Percentiles rank a stretch among this genome's conserved stretches.
Evolutionary conservation across 2,797 vertebrate genomes (phyloP).

Genomic region (Molossus alvarezi): DNA sequence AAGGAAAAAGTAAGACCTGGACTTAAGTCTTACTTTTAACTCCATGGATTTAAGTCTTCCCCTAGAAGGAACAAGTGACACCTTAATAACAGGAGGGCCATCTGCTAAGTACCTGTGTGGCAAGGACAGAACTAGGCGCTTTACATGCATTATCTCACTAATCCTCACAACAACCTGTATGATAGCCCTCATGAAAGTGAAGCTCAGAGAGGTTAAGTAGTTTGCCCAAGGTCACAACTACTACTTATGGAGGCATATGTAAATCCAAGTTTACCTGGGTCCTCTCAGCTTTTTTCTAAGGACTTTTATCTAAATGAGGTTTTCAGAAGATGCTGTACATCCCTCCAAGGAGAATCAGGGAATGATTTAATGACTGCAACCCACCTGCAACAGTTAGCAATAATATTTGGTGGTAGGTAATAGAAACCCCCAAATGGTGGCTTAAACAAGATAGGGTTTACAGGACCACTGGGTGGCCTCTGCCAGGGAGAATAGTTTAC

Average conservation of each 20-base stretch:
- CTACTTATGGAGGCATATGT: neutral
- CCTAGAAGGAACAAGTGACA: neutral
- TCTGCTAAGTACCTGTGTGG: neutral
- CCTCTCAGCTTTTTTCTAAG: neutral
- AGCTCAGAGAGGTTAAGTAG: neutral
- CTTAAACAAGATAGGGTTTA: neutral
- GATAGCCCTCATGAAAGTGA: neutral
- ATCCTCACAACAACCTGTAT: neutral
- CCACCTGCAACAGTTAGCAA: neutral
- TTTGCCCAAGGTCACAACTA: neutral
- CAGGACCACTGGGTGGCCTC: neutral
- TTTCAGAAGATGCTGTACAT: neutral
- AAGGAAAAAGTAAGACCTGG: neutral
- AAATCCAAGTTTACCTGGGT: neutral
- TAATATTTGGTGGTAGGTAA: neutral
- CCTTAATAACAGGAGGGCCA: neutral
- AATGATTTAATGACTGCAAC: constrained; percentile 12
- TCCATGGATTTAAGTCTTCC: neutral
- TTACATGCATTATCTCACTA: neutral
- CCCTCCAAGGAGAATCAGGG: neutral
- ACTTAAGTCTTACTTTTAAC: too few species aligned
- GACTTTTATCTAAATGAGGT: neutral
- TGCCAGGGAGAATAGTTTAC: neutral
- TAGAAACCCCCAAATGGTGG: neutral
- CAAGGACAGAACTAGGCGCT: neutral